Base-by-base conservation (phyloP, 2,797 vertebrate genomes). In the Catharus ustulatus region DNA sequence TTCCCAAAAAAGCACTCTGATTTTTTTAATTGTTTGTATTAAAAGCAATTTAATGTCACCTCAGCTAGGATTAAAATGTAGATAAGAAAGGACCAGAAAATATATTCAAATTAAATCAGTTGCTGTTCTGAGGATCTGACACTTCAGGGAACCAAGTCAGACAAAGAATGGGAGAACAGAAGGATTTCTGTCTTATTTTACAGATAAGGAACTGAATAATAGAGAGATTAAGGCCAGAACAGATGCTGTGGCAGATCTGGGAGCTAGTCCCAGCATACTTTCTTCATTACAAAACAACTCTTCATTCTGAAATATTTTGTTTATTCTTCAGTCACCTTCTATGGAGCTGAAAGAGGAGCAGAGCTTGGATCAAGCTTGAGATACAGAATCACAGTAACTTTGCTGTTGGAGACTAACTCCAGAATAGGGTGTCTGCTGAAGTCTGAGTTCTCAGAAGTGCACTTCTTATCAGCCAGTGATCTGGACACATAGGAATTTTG, bases 231-330 rank as follows among this genome's bases (percentile, higher is more conserved):
- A 92, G 61, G 71, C 77, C 74, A 80, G 59, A 80, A 64, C 9
- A 34, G 45, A 82, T 34, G 26, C 61, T 83, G 40, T 77, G 51
- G 19, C 59, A 84, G 51, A 45, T 69, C 43, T 91, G 48, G 55
- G 48, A 94, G 68, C 45, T 23, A 49, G 45, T 74, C 32, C 22
- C 45, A 64, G 19, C 19, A 61, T 52, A 63, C 22, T 84, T 90
- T 29, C 57, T 84, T 92, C 74, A 83, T 89, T 80, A 80, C 24
- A 83, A 79, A 89, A 15, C 59, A 29, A 38, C 74, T 82, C n/a
- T 89, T 84, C 20, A 52, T 81, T 90, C 66, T 84, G 77, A 90
- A 95, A 95, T 32, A 61, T 58, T 90, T 73, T 94, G 51, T 66
- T 90, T 90, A 43, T 64, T 90, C 49, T 87, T 82, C 48, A 77